Evolutionary conservation across 2,113 vertebrate species (phyloP), one percentile per base, ranked within the genome.

Genomic region (Girardinichthys multiradiatus): DNA sequence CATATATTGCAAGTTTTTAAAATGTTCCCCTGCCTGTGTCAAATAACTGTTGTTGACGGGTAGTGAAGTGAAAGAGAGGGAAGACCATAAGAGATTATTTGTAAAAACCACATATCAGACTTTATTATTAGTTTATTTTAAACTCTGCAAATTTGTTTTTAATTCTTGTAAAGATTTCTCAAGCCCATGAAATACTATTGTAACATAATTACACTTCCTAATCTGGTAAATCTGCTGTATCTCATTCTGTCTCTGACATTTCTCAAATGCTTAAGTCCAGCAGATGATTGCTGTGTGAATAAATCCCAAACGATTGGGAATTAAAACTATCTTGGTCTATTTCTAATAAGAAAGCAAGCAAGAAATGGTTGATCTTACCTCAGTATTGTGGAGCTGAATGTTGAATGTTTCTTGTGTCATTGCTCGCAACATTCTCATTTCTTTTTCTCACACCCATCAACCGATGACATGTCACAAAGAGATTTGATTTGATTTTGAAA

Each of bases 401-500:
- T 74, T 27, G 60, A 64, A 57, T 27, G 33, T 24, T 26, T 77
- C 61, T 72, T 61, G 35, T 62, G 75, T 79, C 2, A 29, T 21
- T 59, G 59, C 26, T 65, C 27, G 30, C 61, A 27, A 59, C 70
- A 68, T 90, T 84, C 87, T 86, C 82, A 78, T 86, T 83, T 86
- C 75, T 86, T 63, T 84, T 68, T 74, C 76, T 85, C 77, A 86
- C 81, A 79, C 89, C 80, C 89, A 80, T 88, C 69, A 1, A 79
- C 72, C 68, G 77, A 87, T 71, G 86, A 70, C 85, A 87, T 69
- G 79, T 72, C 72, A 70, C 64, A 71, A 67, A 59, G 63, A 86
- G 79, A 87, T 89, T 83, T 80, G 74, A 87, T 77, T 75, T 87
- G 81, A 86, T 85, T 90, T 80, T 70, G 14, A 81, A n/a, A 60